Conservation (phyloP, 2,888 invertebrate genomes). For the Drosophila borealis region DNA sequence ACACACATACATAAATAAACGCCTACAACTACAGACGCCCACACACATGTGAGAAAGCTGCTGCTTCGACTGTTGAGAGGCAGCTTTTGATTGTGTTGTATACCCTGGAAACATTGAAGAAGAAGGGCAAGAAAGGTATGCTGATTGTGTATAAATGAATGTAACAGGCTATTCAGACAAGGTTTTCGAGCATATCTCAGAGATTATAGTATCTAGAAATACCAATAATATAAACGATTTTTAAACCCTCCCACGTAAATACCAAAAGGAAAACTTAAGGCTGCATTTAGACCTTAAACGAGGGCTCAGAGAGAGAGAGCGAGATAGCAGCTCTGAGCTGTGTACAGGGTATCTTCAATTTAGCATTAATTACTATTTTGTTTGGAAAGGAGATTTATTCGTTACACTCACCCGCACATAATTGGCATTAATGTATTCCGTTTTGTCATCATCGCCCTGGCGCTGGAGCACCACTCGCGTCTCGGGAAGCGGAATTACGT, state of each 20-base stretch:
- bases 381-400: slow-evolving; percentile 11
- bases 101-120: background rate
- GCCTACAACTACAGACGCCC: slow-evolving; percentile 22
- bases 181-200: no score
- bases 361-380: background rate
- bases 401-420: slow-evolving; percentile 91
- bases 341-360: background rate
- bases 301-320: no score
- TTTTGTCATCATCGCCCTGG: slow-evolving; percentile 90
- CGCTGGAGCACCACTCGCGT: slow-evolving; percentile 92
- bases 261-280: no score
- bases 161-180: background rate
- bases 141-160: background rate
- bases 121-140: background rate
- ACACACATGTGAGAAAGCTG: slow-evolving; percentile 50
- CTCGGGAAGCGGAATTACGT: slow-evolving; percentile 97
- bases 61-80: slow-evolving; percentile 28
- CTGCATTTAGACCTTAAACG: no score
- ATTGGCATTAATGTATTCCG: slow-evolving; percentile 97
- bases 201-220: no score
- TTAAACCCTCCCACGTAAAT: no score
- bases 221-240: no score
- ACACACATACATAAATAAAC: slow-evolving; percentile 4
- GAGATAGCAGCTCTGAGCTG: background rate
- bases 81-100: slow-evolving; percentile 32